Percentiles rank a stretch among this genome's conserved stretches.
These are phyloP conservation scores for Luidia sarsii DNA, from an alignment of 53 echinoderm and acorn worm species.

Conservation along the genomic window DNA sequence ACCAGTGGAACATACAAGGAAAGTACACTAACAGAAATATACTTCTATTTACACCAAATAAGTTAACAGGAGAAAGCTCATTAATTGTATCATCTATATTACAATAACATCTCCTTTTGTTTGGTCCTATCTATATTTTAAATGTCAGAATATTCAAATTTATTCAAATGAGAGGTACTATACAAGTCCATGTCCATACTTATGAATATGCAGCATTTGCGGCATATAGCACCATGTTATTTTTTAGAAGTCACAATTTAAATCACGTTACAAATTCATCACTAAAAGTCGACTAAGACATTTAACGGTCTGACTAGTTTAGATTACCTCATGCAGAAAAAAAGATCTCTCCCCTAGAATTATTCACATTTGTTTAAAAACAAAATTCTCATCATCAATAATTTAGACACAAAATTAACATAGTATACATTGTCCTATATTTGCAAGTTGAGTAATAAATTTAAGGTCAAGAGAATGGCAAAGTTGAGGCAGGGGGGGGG, in stretches of 20 bases:
- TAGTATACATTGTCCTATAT: constrained; percentile 1
- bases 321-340: constrained; percentile 33
- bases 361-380: not conserved
- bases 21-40: constrained; percentile 51
- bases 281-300: not conserved
- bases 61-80: constrained; percentile 49
- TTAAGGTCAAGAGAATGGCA: constrained; percentile 29
- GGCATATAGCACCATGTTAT: constrained; percentile 40
- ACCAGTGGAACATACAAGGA: constrained; percentile 13
- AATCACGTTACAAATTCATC: constrained; percentile 23
- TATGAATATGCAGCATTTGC: constrained; percentile 55
- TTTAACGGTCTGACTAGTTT: not conserved
- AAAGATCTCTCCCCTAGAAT: not conserved
- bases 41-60: constrained; percentile 60
- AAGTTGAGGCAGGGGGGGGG: constrained; percentile 20
- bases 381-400: constrained; percentile 11
- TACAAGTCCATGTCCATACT: constrained; percentile 26
- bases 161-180: constrained; percentile 50
- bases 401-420: constrained; percentile 27
- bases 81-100: constrained; percentile 5
- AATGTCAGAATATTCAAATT: constrained; percentile 45
- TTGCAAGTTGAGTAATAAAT: constrained; percentile 14
- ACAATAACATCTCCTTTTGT: constrained; percentile 38
- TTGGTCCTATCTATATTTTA: constrained; percentile 52
- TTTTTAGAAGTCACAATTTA: not conserved